Base-by-base conservation (phyloP, 2,797 vertebrate genomes). In the Cetoscarus ocellatus region DNA sequence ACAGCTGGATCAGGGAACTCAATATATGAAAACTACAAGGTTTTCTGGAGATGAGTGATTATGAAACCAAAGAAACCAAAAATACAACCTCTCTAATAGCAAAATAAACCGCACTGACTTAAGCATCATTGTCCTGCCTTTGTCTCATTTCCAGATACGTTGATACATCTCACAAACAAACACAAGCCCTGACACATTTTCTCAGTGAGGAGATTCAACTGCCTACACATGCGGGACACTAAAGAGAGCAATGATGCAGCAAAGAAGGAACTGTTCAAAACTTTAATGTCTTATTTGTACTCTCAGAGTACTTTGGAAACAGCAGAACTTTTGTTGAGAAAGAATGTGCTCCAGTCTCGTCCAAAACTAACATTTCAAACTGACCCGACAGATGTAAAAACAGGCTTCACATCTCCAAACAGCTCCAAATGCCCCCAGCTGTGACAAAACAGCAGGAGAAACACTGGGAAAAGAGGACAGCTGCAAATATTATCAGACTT, bases 401-500 rank as follows among this genome's bases (percentile, higher is more conserved):
- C 44, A 14, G 14, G 38, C 56, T 18, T 61, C 38, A 5, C 57
- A 76, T 66, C 39, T 70, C 57, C 63, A 56, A 81, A 81, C 85
- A 72, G 56, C 62, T 45, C 53, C 53, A 54, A 61, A 10, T 7
- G 38, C 38, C 51, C 11, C 73, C 73, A 9, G 38, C 61, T 64
- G 71, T 15, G 77, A 75, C 49, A 56, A 81, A 86, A 62, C 81
- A 86, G 67, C 71, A 72, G 75, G 77, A 63, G 73, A 77, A 80
- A 78, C 64, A 67, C 57, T 36, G 55, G 56, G 63, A 76, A 79
- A 82, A 63, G 53, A 53, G 61, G 67, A 34, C 39, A 78, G 65
- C 70, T 73, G 86, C 78, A 89, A 88, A 81, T 70, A 88, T 91
- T 86, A 90, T 79, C 58, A 70, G 70, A 85, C 74, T 73, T 72